These are phyloP conservation scores for Anaspis maculata DNA, from an alignment of 2,888 invertebrate species.

Conservation along the genomic window DNA sequence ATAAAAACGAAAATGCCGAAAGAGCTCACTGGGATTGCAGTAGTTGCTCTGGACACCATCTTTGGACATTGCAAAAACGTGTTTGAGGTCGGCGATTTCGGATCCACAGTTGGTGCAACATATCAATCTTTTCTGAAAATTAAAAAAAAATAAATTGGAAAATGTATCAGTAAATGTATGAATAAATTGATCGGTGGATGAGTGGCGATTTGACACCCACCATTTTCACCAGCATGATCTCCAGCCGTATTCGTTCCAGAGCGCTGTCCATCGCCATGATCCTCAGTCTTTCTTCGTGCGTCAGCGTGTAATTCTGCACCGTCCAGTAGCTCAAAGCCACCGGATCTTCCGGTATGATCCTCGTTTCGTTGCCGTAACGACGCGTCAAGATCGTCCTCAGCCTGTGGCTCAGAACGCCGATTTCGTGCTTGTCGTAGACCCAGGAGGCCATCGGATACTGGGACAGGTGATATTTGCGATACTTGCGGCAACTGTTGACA, in stretches of 20 bases:
- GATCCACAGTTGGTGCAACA: conserved; percentile 52
- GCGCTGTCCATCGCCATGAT: conserved; percentile 61
- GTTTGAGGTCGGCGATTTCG: conserved; percentile 54
- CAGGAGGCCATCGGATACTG: conserved; percentile 34
- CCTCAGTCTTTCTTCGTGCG: conserved; percentile 52
- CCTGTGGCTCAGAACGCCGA: conserved; percentile 24
- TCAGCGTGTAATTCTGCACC: conserved; percentile 65
- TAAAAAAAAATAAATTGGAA: conserved; percentile 5
- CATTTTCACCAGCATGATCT: conserved; percentile 44
- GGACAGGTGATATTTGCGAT: conserved; percentile 35
- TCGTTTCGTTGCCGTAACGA: too few species aligned
- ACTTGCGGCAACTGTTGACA: conserved; percentile 36
- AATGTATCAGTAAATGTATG: too few species aligned
- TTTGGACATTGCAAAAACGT: conserved; percentile 73
- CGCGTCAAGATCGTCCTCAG: too few species aligned
- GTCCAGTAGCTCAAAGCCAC: conserved; percentile 72
- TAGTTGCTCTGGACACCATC: conserved; percentile 74
- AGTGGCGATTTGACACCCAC: too few species aligned
- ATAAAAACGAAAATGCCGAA: conserved; percentile 2
- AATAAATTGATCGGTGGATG: too few species aligned
- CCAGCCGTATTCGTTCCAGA: conserved; percentile 55
- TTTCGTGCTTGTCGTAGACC: conserved; percentile 38
- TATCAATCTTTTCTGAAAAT: conserved; percentile 44
- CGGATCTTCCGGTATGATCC: conserved; percentile 57
- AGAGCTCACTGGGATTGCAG: conserved; percentile 61